Conservation (phyloP, 2,888 invertebrate species). For the Frankliniella fusca region DNA sequence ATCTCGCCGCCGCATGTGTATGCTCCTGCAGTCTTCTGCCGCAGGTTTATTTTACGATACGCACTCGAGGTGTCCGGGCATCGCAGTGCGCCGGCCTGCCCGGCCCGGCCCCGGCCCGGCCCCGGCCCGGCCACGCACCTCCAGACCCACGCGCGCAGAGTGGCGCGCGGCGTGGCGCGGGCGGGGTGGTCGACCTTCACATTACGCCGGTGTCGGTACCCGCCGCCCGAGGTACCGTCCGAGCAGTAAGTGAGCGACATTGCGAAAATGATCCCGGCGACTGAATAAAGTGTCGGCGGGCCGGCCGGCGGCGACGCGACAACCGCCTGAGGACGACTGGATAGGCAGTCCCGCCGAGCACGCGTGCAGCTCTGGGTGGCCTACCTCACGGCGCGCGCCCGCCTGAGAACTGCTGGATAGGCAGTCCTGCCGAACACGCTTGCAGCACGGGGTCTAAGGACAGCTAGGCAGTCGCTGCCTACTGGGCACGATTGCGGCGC, state of each 20-base stretch:
- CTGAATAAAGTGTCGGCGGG: too few species aligned
- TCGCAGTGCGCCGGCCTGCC: not conserved
- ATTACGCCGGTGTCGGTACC: not conserved
- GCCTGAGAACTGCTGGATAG: not conserved
- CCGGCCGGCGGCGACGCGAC: not conserved
- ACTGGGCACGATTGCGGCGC: too few species aligned
- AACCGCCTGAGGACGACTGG: not conserved
- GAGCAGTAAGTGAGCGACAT: too few species aligned
- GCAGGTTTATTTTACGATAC: not conserved
- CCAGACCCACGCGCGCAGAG: not conserved
- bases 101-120: not conserved
- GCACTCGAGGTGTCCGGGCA: not conserved
- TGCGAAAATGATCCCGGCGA: too few species aligned
- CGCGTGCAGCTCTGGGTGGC: not conserved
- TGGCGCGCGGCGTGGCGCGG: not conserved
- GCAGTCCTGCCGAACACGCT: too few species aligned
- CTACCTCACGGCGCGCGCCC: not conserved
- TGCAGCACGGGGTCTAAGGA: too few species aligned
- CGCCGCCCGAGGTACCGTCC: too few species aligned
- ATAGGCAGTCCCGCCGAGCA: not conserved
- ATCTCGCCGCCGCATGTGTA: too few species aligned
- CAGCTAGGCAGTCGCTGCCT: too few species aligned
- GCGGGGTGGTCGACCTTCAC: constrained; percentile 7
- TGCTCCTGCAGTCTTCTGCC: too few species aligned
- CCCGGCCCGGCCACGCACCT: not conserved